Conservation (phyloP, 2,797 vertebrate genomes). For the Tragopan temminckii region DNA sequence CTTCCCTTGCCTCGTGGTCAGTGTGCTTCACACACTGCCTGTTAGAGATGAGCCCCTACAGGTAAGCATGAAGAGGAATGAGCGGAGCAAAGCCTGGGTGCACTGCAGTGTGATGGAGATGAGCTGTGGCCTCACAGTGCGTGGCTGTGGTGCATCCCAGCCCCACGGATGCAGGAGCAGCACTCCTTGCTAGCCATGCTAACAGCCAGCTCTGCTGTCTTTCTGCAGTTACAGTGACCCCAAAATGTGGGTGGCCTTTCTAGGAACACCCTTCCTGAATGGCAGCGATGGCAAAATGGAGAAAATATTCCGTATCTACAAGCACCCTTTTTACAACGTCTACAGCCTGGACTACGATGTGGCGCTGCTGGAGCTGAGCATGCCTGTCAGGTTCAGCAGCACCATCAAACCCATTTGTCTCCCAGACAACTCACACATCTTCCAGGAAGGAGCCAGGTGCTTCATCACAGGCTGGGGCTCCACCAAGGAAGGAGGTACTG, state of each 20-base stretch:
- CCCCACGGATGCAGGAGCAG: background rate
- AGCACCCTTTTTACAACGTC: slow-evolving; percentile 91
- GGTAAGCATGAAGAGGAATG: background rate
- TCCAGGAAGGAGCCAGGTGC: slow-evolving; percentile 86
- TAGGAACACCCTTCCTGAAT: slow-evolving; percentile 90
- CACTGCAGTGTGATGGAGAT: background rate
- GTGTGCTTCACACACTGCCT: background rate
- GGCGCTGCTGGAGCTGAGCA: slow-evolving; percentile 89
- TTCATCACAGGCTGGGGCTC: slow-evolving; percentile 96
- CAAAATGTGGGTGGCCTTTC: slow-evolving; percentile 89
- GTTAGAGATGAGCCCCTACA: background rate
- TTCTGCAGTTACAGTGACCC: slow-evolving; percentile 86
- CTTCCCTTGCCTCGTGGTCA: background rate
- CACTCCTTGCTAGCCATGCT: background rate
- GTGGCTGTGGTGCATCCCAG: background rate
- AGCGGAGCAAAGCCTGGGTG: background rate
- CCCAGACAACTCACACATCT: slow-evolving; percentile 85
- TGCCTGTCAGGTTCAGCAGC: slow-evolving; percentile 83
- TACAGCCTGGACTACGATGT: slow-evolving; percentile 93
- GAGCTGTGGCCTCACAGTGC: background rate
- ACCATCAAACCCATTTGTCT: slow-evolving; percentile 91
- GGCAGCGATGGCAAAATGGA: slow-evolving; percentile 83
- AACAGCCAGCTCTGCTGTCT: background rate
- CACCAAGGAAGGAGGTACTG: slow-evolving; percentile 91
- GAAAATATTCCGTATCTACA: slow-evolving; percentile 86